Percentiles rank a stretch among this genome's conserved stretches.
Conservation (phyloP, 2,888 invertebrate species). For the Drosophila suboccidentalis region DNA sequence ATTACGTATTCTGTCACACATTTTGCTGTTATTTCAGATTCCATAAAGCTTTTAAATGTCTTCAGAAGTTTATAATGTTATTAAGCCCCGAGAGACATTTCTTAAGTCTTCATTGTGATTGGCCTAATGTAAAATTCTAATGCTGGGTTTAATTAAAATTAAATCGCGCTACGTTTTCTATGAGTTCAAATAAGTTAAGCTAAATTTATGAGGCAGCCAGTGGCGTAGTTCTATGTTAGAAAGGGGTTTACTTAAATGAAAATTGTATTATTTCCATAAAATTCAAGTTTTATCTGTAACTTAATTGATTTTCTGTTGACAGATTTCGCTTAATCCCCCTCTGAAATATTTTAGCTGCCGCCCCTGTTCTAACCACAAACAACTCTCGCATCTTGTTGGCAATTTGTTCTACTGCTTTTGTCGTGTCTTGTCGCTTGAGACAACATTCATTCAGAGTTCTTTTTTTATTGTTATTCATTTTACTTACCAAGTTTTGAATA, state of each 20-base stretch:
- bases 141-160: conserved; percentile 59
- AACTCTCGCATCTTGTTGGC: conserved; percentile 34
- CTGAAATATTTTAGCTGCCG: not conserved
- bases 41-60: conserved; percentile 1
- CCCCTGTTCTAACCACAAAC: conserved; percentile 31
- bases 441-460: conserved; percentile 57
- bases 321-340: not conserved
- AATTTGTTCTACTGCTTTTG: conserved; percentile 51
- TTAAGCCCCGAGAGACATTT: conserved; percentile 13
- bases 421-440: conserved; percentile 37
- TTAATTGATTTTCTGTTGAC: not conserved
- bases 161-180: conserved; percentile 47
- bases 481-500: conserved; percentile 40
- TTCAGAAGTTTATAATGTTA: conserved; percentile 18
- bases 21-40: conserved; percentile 21
- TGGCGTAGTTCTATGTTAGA: conserved; percentile 15
- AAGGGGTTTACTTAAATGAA: not conserved
- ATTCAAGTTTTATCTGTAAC: not conserved
- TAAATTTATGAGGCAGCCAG: conserved; percentile 50
- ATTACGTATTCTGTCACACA: conserved; percentile 12
- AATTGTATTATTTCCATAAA: not conserved
- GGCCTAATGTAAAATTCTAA: conserved; percentile 56
- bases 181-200: conserved; percentile 36
- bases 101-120: conserved; percentile 45
- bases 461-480: conserved; percentile 22